These are phyloP conservation scores for Drosophila percnosoma DNA, from an alignment of 2,888 invertebrate genomes.

Conservation along the genomic window DNA sequence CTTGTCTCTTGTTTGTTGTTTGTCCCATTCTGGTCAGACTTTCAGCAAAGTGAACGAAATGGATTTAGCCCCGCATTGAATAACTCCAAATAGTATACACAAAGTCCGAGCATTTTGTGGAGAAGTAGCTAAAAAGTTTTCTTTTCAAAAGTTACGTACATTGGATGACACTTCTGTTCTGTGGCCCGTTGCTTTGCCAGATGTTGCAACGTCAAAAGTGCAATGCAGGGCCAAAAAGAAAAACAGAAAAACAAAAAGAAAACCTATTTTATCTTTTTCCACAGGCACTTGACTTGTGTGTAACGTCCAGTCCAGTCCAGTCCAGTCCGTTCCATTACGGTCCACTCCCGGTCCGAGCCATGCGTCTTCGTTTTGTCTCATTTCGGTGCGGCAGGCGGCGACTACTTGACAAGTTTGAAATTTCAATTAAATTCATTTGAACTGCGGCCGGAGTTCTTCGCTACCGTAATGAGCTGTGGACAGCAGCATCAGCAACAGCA, in stretches of 20 bases:
- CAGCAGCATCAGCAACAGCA: conserved; percentile 36
- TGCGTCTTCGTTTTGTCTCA: conserved; percentile 67
- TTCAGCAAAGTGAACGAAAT: conserved; percentile 39
- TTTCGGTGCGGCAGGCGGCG: conserved; percentile 33
- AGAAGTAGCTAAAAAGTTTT: conserved; percentile 64
- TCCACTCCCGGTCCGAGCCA: conserved; percentile 6
- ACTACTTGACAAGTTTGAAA: conserved; percentile 80
- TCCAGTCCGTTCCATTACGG: not conserved
- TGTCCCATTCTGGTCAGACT: conserved; percentile 29
- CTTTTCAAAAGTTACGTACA: conserved; percentile 80
- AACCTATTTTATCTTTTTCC: conserved; percentile 71
- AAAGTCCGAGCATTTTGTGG: conserved; percentile 45
- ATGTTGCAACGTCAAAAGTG: conserved; percentile 78
- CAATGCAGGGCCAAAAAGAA: conserved; percentile 49
- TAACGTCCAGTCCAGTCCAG: conserved; percentile 6
- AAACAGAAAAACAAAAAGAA: conserved; percentile 40
- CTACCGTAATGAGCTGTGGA: conserved; percentile 69
- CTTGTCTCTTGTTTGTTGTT: conserved; percentile 34
- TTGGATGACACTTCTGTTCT: conserved; percentile 72
- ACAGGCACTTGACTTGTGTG: conserved; percentile 67
- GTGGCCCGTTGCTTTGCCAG: conserved; percentile 57
- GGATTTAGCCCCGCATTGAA: conserved; percentile 60
- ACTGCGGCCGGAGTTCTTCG: conserved; percentile 65
- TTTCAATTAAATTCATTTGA: conserved; percentile 82
- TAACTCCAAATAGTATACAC: conserved; percentile 50